Evolutionary conservation across 2,888 invertebrate genomes (phyloP).

Genomic region (Chaitophorus viminalis): DNA sequence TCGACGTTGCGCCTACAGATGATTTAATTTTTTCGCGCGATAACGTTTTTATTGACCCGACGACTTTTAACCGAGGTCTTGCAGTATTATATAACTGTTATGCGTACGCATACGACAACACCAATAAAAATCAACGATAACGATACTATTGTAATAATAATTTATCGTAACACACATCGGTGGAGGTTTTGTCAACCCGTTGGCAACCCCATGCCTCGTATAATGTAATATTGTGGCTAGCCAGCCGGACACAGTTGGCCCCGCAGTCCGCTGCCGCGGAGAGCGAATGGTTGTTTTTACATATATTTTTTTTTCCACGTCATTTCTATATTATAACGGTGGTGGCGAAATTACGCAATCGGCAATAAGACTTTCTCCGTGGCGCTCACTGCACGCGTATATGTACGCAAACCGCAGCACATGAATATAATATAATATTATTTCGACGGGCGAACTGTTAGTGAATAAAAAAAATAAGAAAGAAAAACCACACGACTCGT

Average conservation of each 20-base stretch:
- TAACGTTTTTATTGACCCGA: background rate
- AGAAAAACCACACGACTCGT: background rate
- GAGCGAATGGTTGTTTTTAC: background rate
- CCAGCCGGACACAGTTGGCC: background rate
- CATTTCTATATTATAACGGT: background rate
- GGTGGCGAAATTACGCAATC: background rate
- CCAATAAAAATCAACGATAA: background rate
- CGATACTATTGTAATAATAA: background rate
- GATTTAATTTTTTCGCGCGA: background rate
- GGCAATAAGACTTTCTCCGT: background rate
- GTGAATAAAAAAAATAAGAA: background rate
- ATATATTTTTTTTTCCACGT: background rate
- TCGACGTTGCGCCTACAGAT: too few relatives aligned
- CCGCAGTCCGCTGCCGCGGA: background rate
- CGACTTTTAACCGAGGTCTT: background rate
- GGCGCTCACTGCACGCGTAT: background rate
- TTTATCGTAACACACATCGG: background rate
- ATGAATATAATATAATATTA: background rate
- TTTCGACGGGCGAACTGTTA: background rate
- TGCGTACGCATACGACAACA: background rate
- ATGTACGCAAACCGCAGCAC: conserved; percentile 2
- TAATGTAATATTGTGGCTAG: background rate
- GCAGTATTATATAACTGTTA: background rate
- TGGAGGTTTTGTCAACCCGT: background rate
- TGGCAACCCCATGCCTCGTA: background rate